These are phyloP conservation scores for Pomatorhinus ruficollis DNA, from an alignment of 2,113 vertebrate genomes.

Conservation along the genomic window DNA sequence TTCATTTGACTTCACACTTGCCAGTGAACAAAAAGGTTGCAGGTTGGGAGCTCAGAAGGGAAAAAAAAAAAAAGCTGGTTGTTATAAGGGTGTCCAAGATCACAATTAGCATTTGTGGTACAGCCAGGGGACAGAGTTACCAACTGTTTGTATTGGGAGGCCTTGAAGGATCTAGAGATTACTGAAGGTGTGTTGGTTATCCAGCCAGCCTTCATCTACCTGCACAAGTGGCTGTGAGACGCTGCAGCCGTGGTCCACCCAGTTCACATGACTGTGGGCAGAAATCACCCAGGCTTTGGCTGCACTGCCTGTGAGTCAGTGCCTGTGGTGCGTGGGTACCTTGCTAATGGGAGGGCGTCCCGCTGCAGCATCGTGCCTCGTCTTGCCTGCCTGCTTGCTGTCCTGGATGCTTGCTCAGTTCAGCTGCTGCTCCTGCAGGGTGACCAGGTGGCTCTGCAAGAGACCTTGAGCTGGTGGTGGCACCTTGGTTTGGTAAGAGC, in stretches of 20 bases:
- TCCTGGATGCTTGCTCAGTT: accelerated
- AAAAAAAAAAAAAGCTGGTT: not conserved
- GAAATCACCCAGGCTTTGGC: not conserved
- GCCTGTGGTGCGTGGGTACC: not conserved
- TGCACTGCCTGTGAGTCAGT: not conserved
- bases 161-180: not conserved
- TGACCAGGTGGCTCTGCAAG: not conserved
- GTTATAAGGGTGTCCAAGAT: not conserved
- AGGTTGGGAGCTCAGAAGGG: not conserved
- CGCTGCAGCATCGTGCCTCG: not conserved
- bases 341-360: not conserved
- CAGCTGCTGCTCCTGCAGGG: not conserved
- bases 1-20: not conserved
- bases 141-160: not conserved
- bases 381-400: slow-evolving; percentile 38
- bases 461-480: not conserved
- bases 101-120: not conserved
- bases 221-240: accelerated
- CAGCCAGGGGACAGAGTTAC: not conserved
- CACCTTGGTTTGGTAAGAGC: not conserved
- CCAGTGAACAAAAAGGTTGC: not conserved
- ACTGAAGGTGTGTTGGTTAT: not conserved
- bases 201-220: not conserved
- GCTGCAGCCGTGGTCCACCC: not conserved
- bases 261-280: not conserved